Evolutionary conservation across 92 coral and sea anemone genomes (phyloP), one percentile per base, ranked within the genome.

Genomic region (Desmophyllum pertusum): DNA sequence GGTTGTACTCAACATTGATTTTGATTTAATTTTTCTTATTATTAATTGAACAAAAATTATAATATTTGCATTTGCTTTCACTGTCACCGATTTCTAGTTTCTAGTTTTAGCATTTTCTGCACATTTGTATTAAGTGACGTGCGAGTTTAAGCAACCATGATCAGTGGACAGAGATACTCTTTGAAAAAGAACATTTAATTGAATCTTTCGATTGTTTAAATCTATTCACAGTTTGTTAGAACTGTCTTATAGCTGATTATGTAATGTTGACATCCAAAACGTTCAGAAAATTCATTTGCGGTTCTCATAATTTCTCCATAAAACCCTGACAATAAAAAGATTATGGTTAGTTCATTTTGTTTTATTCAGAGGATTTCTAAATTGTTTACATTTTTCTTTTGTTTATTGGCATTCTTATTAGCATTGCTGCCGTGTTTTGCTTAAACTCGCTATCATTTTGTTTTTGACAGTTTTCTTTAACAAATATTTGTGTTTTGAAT

Each of bases 81-180:
- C 51, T 30, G 35, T 78, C 42, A 14, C 73, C 18, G 78, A 23
- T 35, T 78, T 78, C 9, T 35, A 39, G 39, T 35, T 78, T 78
- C 9, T 35, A 39, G 39, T 78, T 63, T 78, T 78, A 78, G 83
- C 29, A 42, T 43, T 27, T 64, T 63, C 40, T 43, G 40, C 73
- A 21, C 53, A 23, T 40, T 33, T 25, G 3, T 53, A 31, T 36
- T 30, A n/a, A 19, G 33, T 73, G 69, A 21, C 63, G 27, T 67
- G 73, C 73, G 36, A 67, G 42, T 15, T 67, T 37, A 67, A 67
- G 27, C 73, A 37, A 17, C 45, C 73, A 67, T 18, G 72, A n/a
- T n/a, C n/a, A n/a, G n/a, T n/a, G n/a, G n/a, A 37, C 42, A 5
- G 43, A 36, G 73, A 18, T 36, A 5, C 30, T 35, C 15, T 64